Percentiles rank a stretch among this genome's conserved stretches.
Evolutionary conservation across 1,140 invertebrate species (phyloP).

Genomic region (Mya arenaria): DNA sequence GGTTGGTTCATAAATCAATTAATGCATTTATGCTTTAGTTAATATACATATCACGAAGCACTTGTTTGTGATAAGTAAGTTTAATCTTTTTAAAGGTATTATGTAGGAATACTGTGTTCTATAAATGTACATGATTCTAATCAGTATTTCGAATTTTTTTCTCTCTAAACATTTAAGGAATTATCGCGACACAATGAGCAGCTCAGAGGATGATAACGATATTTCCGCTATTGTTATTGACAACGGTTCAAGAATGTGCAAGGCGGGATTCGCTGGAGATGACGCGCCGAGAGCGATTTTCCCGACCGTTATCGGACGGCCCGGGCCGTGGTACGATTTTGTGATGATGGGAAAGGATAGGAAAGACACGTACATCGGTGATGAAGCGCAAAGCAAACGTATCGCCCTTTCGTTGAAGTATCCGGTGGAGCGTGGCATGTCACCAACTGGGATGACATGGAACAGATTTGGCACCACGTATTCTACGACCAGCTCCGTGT

Average conservation of each 20-base stretch:
- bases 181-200: too few relatives aligned
- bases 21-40: too few relatives aligned
- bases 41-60: too few relatives aligned
- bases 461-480: conserved; percentile 86
- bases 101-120: too few relatives aligned
- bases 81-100: too few relatives aligned
- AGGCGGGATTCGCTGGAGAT: conserved; percentile 95
- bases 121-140: too few relatives aligned
- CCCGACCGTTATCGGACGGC: conserved; percentile 92
- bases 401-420: conserved; percentile 82
- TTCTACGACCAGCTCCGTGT: conserved; percentile 93
- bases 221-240: conserved; percentile 93
- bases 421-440: conserved; percentile 83
- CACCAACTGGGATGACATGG: conserved; percentile 96
- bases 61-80: too few relatives aligned
- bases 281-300: conserved; percentile 94
- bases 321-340: conserved; percentile 88
- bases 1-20: too few relatives aligned
- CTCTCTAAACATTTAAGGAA: too few relatives aligned
- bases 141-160: too few relatives aligned
- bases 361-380: conserved; percentile 80
- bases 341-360: conserved; percentile 28
- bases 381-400: conserved; percentile 86
- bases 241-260: conserved; percentile 95
- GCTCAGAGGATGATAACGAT: conserved; percentile 89